Evolutionary conservation across 2,888 invertebrate species (phyloP).

Genomic region (Drosophila rubida): DNA sequence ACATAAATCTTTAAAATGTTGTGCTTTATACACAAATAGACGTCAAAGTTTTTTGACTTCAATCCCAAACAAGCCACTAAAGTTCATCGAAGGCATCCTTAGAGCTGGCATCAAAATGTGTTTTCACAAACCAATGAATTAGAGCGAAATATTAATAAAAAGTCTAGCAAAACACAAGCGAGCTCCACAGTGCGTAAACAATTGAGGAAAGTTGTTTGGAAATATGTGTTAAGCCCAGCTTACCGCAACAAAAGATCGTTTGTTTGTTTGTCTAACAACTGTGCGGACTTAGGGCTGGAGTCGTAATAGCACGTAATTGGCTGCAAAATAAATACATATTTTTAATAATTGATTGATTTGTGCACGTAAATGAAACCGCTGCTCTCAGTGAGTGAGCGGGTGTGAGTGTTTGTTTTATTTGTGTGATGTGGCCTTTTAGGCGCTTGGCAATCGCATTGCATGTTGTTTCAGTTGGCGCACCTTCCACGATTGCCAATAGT

Average conservation of each 20-base stretch:
- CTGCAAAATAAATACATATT: constrained; percentile 1
- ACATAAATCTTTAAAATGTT: too few relatives aligned
- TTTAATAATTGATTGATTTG: constrained; percentile 9
- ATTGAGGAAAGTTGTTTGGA: background rate
- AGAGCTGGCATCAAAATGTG: too few relatives aligned
- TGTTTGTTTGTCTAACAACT: constrained; percentile 3
- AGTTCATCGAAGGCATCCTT: too few relatives aligned
- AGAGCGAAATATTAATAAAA: too few relatives aligned
- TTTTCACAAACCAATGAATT: too few relatives aligned
- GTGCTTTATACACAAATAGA: too few relatives aligned
- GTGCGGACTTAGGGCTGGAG: background rate
- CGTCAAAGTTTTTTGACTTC: too few relatives aligned
- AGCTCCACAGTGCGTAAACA: background rate
- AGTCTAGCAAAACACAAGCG: background rate
- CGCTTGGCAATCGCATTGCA: constrained; percentile 10
- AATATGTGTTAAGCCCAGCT: background rate
- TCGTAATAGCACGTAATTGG: constrained; percentile 5
- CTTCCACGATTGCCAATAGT: constrained; percentile 41
- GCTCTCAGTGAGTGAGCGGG: background rate
- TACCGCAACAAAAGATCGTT: background rate
- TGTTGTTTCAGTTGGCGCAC: constrained; percentile 50
- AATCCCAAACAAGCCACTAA: too few relatives aligned
- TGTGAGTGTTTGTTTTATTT: background rate
- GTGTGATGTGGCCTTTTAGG: constrained; percentile 15
- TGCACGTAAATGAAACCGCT: background rate